These are phyloP conservation scores for Apostichopus californicus DNA, from an alignment of 35 echinoderm and acorn worm genomes.

Conservation along the genomic window DNA sequence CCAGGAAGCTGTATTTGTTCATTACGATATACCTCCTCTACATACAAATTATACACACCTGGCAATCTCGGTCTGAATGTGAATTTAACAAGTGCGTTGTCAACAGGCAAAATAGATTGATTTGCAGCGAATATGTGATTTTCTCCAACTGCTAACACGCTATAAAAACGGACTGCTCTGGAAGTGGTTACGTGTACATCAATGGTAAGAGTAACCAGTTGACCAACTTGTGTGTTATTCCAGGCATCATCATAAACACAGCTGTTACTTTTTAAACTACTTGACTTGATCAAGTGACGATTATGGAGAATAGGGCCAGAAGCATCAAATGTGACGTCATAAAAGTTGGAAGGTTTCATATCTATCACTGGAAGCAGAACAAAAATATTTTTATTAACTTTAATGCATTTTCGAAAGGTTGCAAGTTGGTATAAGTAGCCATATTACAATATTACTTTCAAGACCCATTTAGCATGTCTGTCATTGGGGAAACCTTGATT, in stretches of 20 bases:
- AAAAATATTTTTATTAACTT: too few relatives aligned
- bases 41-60: conserved; percentile 10
- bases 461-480: too few relatives aligned
- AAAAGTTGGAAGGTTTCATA: not conserved
- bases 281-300: not conserved
- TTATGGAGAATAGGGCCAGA: not conserved
- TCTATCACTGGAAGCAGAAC: too few relatives aligned
- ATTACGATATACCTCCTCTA: not conserved
- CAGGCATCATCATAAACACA: not conserved
- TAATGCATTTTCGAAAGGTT: too few relatives aligned
- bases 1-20: not conserved
- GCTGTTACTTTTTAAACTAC: not conserved
- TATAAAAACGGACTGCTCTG: not conserved
- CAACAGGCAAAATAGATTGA: not conserved
- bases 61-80: not conserved
- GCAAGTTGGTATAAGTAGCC: too few relatives aligned
- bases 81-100: not conserved
- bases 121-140: not conserved
- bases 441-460: too few relatives aligned
- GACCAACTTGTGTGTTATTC: not conserved
- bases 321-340: not conserved
- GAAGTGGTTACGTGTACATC: not conserved
- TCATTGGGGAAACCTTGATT: too few relatives aligned
- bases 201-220: not conserved
- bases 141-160: not conserved